Base-by-base conservation (phyloP, 2,113 vertebrate species). In the Pelobates fuscus region DNA sequence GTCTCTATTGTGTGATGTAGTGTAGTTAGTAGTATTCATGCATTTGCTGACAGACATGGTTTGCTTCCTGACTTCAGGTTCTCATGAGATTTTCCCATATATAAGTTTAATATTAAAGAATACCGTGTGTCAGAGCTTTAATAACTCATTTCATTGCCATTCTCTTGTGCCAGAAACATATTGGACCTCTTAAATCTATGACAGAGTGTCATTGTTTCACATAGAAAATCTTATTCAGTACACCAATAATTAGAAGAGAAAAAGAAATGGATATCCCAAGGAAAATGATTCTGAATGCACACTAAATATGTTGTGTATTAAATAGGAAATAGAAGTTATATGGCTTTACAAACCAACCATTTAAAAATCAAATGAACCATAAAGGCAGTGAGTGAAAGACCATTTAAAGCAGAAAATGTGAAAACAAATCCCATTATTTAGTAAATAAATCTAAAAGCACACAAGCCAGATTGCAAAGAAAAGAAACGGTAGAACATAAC, bases 51-150 rank as follows among this genome's bases (percentile, higher is more conserved):
- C 91, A 91, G 92, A 94, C 92, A 90, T 78, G 80, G 87, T 88
- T 78, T 70, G 82, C 88, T 95, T 98, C 93, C 95, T 96, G 83
- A 23, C 81, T 88, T 84, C 70, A 85, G 83, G 87, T 97, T 98
- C 95, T 93, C 95, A 95, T 89, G 92, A 91, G 89, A 78, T 61
- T 68, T 77, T 67, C 57, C 57, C 55, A 77, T 67, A 66, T 65
- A 64, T 43, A 66, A 74, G 46, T 65, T 73, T 59, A 59, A 75
- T 67, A 77, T 77, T 61, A 77, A 77, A 49, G 54, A 77, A 77
- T 77, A 77, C 63, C 29, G 52, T 41, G 12, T 77, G 73, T 67
- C 73, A 68, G 67, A 64, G 37, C 55, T 44, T 77, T 61, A 52
- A 66, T 68, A 77, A 68, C 55, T 67, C 26, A 76, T 77, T 68